phyloP scores from a whole-genome alignment of 2,113 vertebrate species.

The Connochaetes taurinus region DNA sequence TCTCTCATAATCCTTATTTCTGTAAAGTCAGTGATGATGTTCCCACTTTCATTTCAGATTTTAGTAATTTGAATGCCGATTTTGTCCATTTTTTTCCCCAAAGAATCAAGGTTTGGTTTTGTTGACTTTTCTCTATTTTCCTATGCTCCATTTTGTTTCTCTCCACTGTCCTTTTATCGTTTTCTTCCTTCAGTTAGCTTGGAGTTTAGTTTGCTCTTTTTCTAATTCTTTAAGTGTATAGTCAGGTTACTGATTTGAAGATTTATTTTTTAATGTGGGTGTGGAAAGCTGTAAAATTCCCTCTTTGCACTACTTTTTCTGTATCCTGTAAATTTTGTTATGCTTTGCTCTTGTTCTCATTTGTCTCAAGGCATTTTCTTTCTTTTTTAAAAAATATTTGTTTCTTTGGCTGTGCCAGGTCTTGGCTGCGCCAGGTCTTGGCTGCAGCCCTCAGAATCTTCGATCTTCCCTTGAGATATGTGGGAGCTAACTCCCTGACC shows the following conservation, averaged over 20 bases:
- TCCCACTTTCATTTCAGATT: not conserved
- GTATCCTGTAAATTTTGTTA: accelerated
- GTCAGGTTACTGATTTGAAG: not conserved
- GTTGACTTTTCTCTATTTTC: not conserved
- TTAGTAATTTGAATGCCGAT: not conserved
- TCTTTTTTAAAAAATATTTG: not conserved
- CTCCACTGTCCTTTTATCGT: not conserved
- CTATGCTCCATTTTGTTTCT: not conserved
- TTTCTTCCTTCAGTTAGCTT: not conserved
- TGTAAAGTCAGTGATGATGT: not conserved
- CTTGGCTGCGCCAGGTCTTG: not conserved
- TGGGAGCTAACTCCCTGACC: not conserved
- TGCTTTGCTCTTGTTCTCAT: not conserved
- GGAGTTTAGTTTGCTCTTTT: not conserved
- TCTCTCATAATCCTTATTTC: not conserved
- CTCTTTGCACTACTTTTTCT: not conserved
- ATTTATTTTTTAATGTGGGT: not conserved
- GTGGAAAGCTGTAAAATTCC: not conserved
- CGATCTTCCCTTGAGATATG: not conserved
- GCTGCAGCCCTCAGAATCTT: not conserved
- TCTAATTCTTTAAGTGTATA: not conserved
- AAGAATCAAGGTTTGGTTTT: not conserved
- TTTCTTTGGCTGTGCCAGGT: not conserved
- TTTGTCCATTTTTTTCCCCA: not conserved
- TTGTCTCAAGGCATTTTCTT: not conserved